Conservation (phyloP, 2,113 vertebrate species). For the Coptodon rendalli region DNA sequence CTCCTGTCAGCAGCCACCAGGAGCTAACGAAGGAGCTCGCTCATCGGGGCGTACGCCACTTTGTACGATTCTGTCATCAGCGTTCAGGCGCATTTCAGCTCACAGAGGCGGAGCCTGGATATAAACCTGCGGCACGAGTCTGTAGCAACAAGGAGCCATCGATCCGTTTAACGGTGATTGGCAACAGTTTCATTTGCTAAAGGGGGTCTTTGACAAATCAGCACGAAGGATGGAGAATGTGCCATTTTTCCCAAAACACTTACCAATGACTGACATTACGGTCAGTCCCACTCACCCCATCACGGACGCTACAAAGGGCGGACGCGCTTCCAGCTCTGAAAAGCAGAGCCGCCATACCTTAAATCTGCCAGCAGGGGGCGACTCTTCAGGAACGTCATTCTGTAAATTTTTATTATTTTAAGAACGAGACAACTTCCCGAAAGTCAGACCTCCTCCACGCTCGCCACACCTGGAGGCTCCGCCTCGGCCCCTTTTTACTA, state of each 20-base stretch:
- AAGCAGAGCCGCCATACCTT: not conserved
- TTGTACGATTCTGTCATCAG: not conserved
- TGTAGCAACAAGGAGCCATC: not conserved
- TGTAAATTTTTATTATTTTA: not conserved
- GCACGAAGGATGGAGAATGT: not conserved
- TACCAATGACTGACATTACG: not conserved
- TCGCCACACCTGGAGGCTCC: not conserved
- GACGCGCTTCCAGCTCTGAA: not conserved
- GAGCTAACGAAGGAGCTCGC: not conserved
- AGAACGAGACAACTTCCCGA: not conserved
- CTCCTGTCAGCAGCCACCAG: not conserved
- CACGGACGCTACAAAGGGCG: not conserved
- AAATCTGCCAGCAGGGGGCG: not conserved
- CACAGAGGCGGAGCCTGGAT: not conserved
- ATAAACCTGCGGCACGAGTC: rapidly evolving
- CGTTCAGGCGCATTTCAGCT: not conserved
- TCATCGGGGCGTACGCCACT: not conserved
- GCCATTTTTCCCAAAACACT: not conserved
- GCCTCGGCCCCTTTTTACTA: not conserved
- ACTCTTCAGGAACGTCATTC: not conserved
- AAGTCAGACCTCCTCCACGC: not conserved
- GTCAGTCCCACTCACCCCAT: not conserved
- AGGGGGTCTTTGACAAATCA: not conserved
- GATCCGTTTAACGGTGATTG: not conserved
- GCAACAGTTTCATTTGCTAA: not conserved